Base-by-base conservation (phyloP, 2,113 vertebrate species). In the Brachionichthys hirsutus region DNA sequence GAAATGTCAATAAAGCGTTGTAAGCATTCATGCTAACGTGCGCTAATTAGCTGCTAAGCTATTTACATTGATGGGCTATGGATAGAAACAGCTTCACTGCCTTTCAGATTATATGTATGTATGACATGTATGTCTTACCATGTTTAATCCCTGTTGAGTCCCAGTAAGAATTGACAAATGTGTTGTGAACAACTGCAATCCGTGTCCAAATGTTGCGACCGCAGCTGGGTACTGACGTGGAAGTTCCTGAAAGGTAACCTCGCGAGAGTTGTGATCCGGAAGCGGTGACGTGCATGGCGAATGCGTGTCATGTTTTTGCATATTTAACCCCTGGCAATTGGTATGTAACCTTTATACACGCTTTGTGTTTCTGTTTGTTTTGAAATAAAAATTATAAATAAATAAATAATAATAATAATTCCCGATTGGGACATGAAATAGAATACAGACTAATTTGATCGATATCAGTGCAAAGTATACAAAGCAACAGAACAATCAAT, bases 211-310 rank as follows among this genome's bases (percentile, higher is more conserved):
- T 55, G 58, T 49, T 38, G 24, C 59, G 64, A 74, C 19, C 78
- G 47, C 57, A 56, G 80, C 78, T 43, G 59, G 70, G 50, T 4
- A 87, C 84, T 91, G 91, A 92, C 91, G 90, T 92, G 90, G 91
- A 92, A 91, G 82, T 92, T 92, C 90, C 91, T 89, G 62, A 53
- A 67, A 55, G 5, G 0, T 0, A 71, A 15, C 80, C 53, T 78
- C 83, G 90, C 87, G 87, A 22, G 85, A 85, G 19, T 54, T 75
- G 20, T 0, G 8, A 9, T 0, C 2, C 24, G 48, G 51, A 70
- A 83, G 20, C 35, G 84, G 16, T 87, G 89, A 87, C 86, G 90
- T 79, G n/a, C n/a, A n/a, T n/a, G n/a, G n/a, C n/a, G n/a, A n/a
- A n/a, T n/a, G n/a, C n/a, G n/a, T n/a, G n/a, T n/a, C n/a, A n/a